phyloP scores from a whole-genome alignment of 2,888 invertebrate genomes.

The Dynastes tityus region DNA sequence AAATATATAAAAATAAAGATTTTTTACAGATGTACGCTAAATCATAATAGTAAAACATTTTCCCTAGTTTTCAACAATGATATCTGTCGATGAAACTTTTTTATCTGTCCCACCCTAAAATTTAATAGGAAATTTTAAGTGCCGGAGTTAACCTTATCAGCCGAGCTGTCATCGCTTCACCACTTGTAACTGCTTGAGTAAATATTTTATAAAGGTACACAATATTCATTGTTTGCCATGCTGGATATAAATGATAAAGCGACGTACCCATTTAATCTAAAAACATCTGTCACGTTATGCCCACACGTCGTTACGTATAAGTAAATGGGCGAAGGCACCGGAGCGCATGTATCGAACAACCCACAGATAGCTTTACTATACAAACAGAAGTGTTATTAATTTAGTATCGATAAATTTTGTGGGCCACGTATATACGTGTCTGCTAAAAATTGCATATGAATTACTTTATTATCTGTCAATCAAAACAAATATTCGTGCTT shows the following conservation, averaged over 20 bases:
- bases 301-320: slow-evolving; percentile 11
- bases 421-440: neutral
- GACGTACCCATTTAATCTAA: slow-evolving; percentile 35
- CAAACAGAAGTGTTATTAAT: slow-evolving; percentile 31
- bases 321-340: slow-evolving; percentile 16
- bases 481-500: neutral
- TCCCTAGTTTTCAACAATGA: too few relatives aligned
- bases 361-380: slow-evolving; percentile 25
- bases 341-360: slow-evolving; percentile 6
- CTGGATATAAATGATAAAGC: slow-evolving; percentile 36
- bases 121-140: neutral
- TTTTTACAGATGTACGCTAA: too few relatives aligned
- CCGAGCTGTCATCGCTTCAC: neutral
- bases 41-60: too few relatives aligned
- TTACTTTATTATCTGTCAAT: neutral
- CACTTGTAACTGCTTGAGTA: slow-evolving; percentile 27
- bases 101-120: neutral
- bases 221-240: slow-evolving; percentile 27
- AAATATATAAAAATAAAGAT: too few relatives aligned
- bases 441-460: neutral
- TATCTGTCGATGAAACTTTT: too few relatives aligned
- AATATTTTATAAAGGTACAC: slow-evolving; percentile 31
- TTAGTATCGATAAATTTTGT: slow-evolving; percentile 17
- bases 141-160: neutral
- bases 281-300: slow-evolving; percentile 41